Evolutionary conservation across 1,140 invertebrate genomes (phyloP).

Genomic region (Trichonephila inaurata): DNA sequence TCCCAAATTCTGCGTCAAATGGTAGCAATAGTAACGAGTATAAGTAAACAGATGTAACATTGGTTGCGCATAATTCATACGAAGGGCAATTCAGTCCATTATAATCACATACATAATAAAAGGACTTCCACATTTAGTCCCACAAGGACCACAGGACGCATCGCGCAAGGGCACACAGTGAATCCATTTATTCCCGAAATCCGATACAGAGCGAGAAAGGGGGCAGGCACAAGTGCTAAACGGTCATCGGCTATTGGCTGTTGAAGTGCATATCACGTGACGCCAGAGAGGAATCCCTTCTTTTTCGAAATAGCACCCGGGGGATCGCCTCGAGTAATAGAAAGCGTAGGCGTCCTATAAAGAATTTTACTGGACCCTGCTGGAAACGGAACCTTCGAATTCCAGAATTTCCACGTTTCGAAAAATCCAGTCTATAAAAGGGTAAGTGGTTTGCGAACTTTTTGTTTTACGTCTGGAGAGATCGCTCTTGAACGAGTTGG

Average conservation of each 20-base stretch:
- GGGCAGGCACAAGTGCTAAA: slow-evolving; percentile 14
- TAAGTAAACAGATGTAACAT: neutral
- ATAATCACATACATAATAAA: neutral
- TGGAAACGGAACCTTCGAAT: neutral
- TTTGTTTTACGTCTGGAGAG: neutral
- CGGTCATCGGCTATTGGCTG: slow-evolving; percentile 60
- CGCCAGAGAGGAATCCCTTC: neutral
- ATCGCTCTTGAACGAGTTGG: neutral
- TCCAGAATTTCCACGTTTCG: neutral
- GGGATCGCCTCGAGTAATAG: neutral
- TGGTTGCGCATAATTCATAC: neutral
- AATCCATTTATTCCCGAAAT: slow-evolving; percentile 33
- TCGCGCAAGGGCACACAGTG: neutral
- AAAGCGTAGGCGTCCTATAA: neutral
- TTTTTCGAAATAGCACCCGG: slow-evolving; percentile 5
- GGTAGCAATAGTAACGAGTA: neutral
- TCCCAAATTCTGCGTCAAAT: neutral
- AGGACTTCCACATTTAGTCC: neutral
- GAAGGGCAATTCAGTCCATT: slow-evolving; percentile 3
- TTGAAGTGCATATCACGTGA: slow-evolving; percentile 51
- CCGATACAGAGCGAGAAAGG: slow-evolving; percentile 21
- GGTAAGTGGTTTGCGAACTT: slow-evolving; percentile 1
- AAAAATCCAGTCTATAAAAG: neutral
- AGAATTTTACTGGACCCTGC: slow-evolving; percentile 26
- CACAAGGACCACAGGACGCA: neutral